phyloP scores from a whole-genome alignment of 2,797 vertebrate species.

The Heterohyrax brucei region DNA sequence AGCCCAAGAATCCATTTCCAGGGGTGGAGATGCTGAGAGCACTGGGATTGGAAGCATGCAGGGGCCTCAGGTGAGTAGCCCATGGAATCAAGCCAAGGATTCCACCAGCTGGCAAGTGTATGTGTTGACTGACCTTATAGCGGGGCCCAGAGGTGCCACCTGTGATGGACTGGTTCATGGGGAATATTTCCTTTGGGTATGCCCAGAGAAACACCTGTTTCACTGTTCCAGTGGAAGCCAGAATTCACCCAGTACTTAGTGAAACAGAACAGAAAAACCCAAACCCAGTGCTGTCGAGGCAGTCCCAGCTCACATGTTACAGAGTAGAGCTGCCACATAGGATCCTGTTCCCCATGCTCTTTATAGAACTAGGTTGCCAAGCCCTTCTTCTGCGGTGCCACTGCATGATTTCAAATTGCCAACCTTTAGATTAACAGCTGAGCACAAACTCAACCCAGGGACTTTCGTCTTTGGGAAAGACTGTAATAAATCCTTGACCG shows the following conservation, averaged over 20 bases:
- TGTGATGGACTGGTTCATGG: background rate
- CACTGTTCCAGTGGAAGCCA: background rate
- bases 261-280: background rate
- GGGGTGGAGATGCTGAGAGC: background rate
- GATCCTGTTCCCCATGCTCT: background rate
- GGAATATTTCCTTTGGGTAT: background rate
- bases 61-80: constrained; percentile 71
- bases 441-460: background rate
- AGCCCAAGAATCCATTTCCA: constrained; percentile 60
- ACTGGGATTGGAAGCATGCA: background rate
- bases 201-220: background rate
- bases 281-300: background rate
- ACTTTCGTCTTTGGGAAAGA: background rate
- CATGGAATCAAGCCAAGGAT: accelerated
- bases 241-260: background rate
- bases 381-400: background rate
- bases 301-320: background rate
- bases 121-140: too few species aligned
- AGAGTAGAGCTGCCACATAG: background rate
- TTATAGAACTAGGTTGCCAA: background rate
- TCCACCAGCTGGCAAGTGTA: background rate
- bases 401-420: background rate
- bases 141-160: background rate
- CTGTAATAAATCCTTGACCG: background rate
- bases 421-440: background rate